Evolutionary conservation across 2,113 vertebrate genomes (phyloP).

Genomic region (Nyctereutes procyonoides): DNA sequence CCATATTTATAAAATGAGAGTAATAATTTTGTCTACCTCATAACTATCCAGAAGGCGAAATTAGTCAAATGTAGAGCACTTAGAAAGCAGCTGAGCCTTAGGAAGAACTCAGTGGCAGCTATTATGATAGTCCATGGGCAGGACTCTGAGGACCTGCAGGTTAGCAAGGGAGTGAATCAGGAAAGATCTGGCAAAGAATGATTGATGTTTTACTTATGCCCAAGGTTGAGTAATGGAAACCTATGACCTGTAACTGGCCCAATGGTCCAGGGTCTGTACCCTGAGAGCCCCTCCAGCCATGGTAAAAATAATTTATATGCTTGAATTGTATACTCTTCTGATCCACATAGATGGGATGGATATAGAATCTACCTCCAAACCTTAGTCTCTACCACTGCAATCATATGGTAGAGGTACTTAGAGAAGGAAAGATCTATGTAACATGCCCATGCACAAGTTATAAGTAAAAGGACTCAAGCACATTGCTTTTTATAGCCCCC

Average conservation of each 20-base stretch:
- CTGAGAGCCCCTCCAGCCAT: not conserved
- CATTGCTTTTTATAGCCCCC: not conserved
- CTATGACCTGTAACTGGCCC: not conserved
- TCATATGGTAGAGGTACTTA: not conserved
- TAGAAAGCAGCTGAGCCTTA: not conserved
- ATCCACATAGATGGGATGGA: not conserved
- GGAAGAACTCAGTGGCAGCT: not conserved
- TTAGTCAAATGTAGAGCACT: not conserved
- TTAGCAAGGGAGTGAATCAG: conserved; percentile 4
- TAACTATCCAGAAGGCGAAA: not conserved
- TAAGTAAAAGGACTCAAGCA: not conserved
- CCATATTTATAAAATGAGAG: not conserved
- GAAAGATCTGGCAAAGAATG: not conserved
- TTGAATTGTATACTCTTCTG: not conserved
- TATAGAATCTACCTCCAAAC: not conserved
- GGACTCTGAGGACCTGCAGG: not conserved
- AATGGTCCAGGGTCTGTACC: not conserved
- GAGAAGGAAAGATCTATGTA: not conserved
- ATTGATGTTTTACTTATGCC: not conserved
- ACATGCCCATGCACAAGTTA: not conserved
- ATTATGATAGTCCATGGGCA: not conserved
- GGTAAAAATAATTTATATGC: not conserved
- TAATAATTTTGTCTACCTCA: not conserved
- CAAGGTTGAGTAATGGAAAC: not conserved
- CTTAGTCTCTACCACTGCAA: not conserved